Evolutionary conservation across 2,113 vertebrate species (phyloP).

Genomic region (Heloderma charlesbogerti): DNA sequence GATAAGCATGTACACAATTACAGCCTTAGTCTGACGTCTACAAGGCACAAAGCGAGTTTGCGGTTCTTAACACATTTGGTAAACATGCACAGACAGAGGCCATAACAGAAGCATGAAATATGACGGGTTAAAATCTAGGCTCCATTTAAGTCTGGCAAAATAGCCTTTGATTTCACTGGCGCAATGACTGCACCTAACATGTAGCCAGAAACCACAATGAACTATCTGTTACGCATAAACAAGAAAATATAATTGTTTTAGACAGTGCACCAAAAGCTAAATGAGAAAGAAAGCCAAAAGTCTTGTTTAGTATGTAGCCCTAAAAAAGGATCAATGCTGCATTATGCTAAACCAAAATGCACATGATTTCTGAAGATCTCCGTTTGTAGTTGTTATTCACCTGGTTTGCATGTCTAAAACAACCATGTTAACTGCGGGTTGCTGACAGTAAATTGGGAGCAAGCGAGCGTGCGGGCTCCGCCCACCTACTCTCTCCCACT

Average conservation of each 20-base stretch:
- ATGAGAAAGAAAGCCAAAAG: background rate
- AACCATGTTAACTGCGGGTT: no score
- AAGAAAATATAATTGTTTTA: slow-evolving; percentile 18
- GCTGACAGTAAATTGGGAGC: no score
- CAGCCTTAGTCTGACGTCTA: background rate
- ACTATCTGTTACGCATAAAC: background rate
- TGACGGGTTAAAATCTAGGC: background rate
- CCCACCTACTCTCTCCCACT: no score
- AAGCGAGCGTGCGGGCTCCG: no score
- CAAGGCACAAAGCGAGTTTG: accelerated
- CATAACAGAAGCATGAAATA: background rate
- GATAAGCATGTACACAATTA: background rate
- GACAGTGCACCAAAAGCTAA: slow-evolving; percentile 28
- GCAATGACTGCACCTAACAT: background rate
- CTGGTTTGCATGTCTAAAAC: no score
- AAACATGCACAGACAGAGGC: background rate
- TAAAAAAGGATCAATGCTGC: slow-evolving; percentile 17
- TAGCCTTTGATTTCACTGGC: slow-evolving; percentile 13
- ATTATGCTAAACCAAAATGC: slow-evolving; percentile 16
- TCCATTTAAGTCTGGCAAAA: background rate
- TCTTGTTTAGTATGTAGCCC: slow-evolving; percentile 27
- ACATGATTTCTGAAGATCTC: background rate
- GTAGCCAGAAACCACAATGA: slow-evolving; percentile 19
- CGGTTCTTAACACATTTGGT: background rate
- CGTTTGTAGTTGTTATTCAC: background rate